Percentiles rank a stretch among this genome's conserved stretches.
phyloP scores from a whole-genome alignment of 2,888 invertebrate species.

The Saturnia pavonia region DNA sequence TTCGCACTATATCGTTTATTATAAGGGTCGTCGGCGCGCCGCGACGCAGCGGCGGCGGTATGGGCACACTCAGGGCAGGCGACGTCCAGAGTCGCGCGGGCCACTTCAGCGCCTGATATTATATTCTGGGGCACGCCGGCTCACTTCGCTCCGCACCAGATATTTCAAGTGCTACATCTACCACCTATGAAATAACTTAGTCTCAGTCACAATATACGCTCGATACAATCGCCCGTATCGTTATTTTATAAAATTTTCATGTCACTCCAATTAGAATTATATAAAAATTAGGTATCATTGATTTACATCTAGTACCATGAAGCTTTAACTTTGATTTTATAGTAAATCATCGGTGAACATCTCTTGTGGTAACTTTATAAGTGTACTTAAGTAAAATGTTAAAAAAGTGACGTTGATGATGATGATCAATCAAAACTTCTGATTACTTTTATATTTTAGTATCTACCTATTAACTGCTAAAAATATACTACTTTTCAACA shows the following conservation, averaged over 20 bases:
- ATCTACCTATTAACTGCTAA: no score
- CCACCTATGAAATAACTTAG: conserved; percentile 78
- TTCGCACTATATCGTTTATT: conserved; percentile 76
- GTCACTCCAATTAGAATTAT: conserved; percentile 1
- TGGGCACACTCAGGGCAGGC: conserved; percentile 53
- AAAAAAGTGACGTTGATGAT: neutral
- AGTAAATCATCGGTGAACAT: neutral
- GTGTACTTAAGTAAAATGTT: neutral
- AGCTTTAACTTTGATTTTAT: neutral
- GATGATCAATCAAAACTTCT: neutral
- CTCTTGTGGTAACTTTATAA: neutral
- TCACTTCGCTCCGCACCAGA: conserved; percentile 77
- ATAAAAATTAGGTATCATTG: neutral
- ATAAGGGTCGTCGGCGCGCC: conserved; percentile 56
- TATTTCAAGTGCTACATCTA: conserved; percentile 79
- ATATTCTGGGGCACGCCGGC: conserved; percentile 81
- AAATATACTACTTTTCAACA: neutral
- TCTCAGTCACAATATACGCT: conserved; percentile 70
- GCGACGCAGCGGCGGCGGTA: conserved; percentile 42
- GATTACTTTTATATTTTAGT: neutral
- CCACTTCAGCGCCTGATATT: conserved; percentile 78
- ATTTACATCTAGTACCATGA: neutral
- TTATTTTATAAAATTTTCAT: conserved; percentile 27
- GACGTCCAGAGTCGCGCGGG: conserved; percentile 52
- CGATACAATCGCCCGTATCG: conserved; percentile 73